Conservation (phyloP, 53 echinoderm and acorn worm genomes). For the Patiria pectinifera region DNA sequence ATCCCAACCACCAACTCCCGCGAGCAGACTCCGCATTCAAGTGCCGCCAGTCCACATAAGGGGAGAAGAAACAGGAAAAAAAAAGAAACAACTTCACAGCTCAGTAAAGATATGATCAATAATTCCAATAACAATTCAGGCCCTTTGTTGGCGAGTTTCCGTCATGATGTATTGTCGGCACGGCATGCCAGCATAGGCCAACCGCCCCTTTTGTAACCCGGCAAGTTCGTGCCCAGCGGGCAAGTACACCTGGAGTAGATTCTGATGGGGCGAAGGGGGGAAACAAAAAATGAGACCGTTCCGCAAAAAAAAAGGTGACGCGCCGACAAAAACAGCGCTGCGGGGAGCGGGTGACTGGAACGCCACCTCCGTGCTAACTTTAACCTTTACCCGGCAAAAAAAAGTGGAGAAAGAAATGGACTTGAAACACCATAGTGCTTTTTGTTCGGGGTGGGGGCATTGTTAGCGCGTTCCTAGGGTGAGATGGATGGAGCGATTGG, state of each 20-base stretch:
- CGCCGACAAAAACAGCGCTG: conserved; percentile 55
- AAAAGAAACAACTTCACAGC: conserved; percentile 22
- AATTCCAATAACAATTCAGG: conserved; percentile 51
- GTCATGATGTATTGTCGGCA: conserved; percentile 30
- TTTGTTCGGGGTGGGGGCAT: background rate
- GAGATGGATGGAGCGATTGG: conserved; percentile 31
- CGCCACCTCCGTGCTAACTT: conserved; percentile 30
- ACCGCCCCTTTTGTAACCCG: conserved; percentile 11
- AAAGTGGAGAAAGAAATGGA: background rate
- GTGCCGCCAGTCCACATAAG: background rate
- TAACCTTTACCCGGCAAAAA: conserved; percentile 37
- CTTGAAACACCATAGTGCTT: conserved; percentile 16
- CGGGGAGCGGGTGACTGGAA: conserved; percentile 44
- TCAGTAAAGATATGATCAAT: conserved; percentile 45
- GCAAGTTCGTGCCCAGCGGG: conserved; percentile 46
- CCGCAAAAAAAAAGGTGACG: conserved; percentile 9
- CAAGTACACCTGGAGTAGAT: conserved; percentile 42
- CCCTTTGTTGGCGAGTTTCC: conserved; percentile 34
- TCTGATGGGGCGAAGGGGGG: conserved; percentile 1
- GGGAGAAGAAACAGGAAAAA: background rate
- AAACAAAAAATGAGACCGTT: background rate
- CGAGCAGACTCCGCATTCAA: no score
- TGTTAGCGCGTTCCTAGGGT: conserved; percentile 22
- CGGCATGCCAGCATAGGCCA: conserved; percentile 31
- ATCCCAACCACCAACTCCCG: no score